phyloP scores from a whole-genome alignment of 2,113 vertebrate species.

The Oxyura jamaicensis region DNA sequence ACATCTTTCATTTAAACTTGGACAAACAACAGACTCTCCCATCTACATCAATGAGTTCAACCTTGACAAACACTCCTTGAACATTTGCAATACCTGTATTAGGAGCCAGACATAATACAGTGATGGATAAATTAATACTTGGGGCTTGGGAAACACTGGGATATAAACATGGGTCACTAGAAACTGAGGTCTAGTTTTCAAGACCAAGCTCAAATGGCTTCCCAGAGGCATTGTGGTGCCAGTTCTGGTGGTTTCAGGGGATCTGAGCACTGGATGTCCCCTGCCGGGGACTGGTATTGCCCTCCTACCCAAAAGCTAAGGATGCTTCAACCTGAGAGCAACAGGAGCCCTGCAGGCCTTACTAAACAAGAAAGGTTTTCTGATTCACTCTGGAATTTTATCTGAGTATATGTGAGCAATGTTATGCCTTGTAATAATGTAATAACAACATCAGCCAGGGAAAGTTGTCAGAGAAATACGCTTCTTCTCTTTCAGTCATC shows the following conservation, averaged over 20 bases:
- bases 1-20: background rate
- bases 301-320: background rate
- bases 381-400: background rate
- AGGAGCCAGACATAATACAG: background rate
- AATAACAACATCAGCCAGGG: background rate
- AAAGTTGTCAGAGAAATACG: background rate
- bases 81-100: background rate
- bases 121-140: background rate
- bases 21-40: background rate
- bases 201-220: background rate
- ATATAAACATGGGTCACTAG: background rate
- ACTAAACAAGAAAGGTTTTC: background rate
- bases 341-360: background rate
- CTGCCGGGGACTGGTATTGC: rapidly evolving
- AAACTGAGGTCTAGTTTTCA: background rate
- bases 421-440: background rate
- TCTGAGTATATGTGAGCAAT: background rate
- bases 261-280: background rate
- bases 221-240: background rate
- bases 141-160: background rate
- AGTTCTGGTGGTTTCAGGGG: background rate
- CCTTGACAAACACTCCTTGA: background rate
- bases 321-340: background rate
- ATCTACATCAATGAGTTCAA: background rate
- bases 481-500: background rate